These are phyloP conservation scores for Dasyprocta punctata DNA, from an alignment of 2,113 vertebrate species.

Conservation along the genomic window DNA sequence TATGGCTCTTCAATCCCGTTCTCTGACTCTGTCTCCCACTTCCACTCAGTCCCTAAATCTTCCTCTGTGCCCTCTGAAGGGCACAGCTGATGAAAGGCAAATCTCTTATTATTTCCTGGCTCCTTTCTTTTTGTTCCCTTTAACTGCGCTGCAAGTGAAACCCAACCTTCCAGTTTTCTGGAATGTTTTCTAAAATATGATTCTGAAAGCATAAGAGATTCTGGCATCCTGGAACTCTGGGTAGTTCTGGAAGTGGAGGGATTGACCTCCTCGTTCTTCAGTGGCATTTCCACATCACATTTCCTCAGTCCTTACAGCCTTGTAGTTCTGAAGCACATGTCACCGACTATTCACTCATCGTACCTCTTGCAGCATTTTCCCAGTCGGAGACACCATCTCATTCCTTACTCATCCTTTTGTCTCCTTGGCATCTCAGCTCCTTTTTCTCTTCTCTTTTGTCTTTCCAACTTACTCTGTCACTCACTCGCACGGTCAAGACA, in stretches of 20 bases:
- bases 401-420: background rate
- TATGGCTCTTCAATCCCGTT: background rate
- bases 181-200: background rate
- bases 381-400: background rate
- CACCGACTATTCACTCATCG: fast-evolving
- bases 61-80: background rate
- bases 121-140: background rate
- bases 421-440: background rate
- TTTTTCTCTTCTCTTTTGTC: background rate
- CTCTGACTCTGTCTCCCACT: background rate
- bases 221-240: background rate
- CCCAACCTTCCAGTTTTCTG: background rate
- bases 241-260: background rate
- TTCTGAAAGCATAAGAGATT: background rate
- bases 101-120: background rate
- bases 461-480: background rate
- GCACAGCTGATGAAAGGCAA: background rate
- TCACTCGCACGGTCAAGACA: background rate
- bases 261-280: background rate
- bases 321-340: background rate
- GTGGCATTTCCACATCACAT: background rate
- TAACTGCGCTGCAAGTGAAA: background rate
- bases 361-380: background rate
- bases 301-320: background rate
- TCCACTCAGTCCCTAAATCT: background rate